A percentile compares a stretch with the other conserved stretches of the same genome.
These are phyloP conservation scores for Oreortyx pictus DNA, from an alignment of 2,797 vertebrate genomes.

Conservation along the genomic window DNA sequence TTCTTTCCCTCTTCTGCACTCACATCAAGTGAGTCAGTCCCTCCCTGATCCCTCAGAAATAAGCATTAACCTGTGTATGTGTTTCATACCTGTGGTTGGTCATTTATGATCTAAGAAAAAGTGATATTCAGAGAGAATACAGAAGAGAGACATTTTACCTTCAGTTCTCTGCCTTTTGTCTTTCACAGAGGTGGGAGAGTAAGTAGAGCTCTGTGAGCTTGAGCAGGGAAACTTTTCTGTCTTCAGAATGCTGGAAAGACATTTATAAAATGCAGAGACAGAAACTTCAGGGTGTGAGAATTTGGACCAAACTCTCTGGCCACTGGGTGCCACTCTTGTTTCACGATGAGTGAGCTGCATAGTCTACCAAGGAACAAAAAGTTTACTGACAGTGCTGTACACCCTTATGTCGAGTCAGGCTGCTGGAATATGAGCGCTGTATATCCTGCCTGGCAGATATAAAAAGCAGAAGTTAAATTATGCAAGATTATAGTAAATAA, in stretches of 20 bases:
- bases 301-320: neutral
- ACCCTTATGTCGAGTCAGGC: conserved; percentile 26
- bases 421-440: conserved; percentile 40
- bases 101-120: neutral
- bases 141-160: neutral
- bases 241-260: neutral
- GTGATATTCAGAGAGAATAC: neutral
- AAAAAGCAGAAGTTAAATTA: conserved; percentile 73
- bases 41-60: neutral
- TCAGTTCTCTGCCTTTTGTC: neutral
- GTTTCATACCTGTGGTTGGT: neutral
- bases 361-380: neutral
- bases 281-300: neutral
- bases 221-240: neutral
- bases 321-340: conserved; percentile 80
- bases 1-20: neutral
- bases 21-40: neutral
- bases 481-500: conserved; percentile 32
- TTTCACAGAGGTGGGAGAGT: neutral
- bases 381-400: conserved; percentile 30
- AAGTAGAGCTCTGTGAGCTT: neutral
- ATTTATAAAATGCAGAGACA: neutral
- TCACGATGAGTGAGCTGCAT: neutral
- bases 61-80: rapidly evolving
- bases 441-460: conserved; percentile 21